Conservation (phyloP, 2,113 vertebrate genomes). For the Eurystomus gularis region DNA sequence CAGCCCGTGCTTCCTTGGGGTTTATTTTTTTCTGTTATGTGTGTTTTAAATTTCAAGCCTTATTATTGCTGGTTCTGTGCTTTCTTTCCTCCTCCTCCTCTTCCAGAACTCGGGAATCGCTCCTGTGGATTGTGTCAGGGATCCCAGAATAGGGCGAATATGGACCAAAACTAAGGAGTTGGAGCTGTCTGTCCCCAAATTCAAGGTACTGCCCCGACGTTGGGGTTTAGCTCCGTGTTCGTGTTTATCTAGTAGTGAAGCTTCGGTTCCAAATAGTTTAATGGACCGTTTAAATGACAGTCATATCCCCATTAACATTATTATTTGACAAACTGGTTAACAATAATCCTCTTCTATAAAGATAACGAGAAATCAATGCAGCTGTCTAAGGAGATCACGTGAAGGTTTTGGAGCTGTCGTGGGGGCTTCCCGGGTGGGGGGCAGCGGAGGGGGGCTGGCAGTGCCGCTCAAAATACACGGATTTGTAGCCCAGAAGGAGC, state of each 20-base stretch:
- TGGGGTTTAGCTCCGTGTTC: not conserved
- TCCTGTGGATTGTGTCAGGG: conserved; percentile 92
- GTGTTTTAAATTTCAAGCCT: conserved; percentile 9
- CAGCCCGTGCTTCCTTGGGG: not conserved
- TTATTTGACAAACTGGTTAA: conserved; percentile 27
- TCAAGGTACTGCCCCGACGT: conserved; percentile 82
- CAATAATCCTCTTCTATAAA: not conserved
- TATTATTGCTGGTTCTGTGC: conserved; percentile 16
- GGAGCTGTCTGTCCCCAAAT: conserved; percentile 96
- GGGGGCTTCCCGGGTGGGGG: not conserved
- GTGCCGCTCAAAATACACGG: not conserved
- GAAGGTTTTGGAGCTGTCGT: not conserved
- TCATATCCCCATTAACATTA: not conserved
- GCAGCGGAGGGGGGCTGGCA: not conserved
- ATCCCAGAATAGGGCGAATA: conserved; percentile 93
- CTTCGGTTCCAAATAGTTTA: conserved; percentile 23
- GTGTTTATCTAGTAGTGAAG: not conserved
- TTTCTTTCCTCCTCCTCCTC: not conserved
- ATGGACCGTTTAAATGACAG: conserved; percentile 29
- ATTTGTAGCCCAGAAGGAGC: not conserved
- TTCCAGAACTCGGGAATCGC: conserved; percentile 89
- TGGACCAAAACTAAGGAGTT: conserved; percentile 98
- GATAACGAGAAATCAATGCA: not conserved
- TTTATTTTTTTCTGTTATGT: conserved; percentile 35
- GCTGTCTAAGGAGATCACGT: not conserved